Evolutionary conservation across 1,140 invertebrate species (phyloP).

Genomic region (Eupristina koningsbergeri): DNA sequence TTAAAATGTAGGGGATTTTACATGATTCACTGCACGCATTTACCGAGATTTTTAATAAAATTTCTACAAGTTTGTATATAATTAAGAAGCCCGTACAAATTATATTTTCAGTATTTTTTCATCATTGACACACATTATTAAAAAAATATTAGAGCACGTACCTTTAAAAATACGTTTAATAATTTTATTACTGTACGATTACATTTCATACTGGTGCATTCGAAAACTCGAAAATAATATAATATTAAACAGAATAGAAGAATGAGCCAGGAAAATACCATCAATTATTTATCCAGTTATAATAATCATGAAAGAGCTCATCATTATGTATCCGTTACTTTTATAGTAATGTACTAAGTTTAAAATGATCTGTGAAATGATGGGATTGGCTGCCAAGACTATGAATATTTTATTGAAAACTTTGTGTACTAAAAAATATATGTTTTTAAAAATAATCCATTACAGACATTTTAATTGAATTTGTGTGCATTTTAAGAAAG

Average conservation of each 20-base stretch:
- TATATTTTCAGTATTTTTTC: too few species aligned
- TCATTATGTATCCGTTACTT: constrained; percentile 33
- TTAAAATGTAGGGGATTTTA: too few species aligned
- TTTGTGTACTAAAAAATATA: not conserved
- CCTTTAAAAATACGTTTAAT: not conserved
- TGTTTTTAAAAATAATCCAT: too few species aligned
- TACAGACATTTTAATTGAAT: too few species aligned
- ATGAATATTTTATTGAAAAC: not conserved
- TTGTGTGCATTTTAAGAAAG: not conserved
- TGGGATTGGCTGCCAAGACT: not conserved
- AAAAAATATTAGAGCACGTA: not conserved
- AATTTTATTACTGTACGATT: not conserved
- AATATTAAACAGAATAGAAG: constrained; percentile 17
- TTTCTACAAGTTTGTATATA: too few species aligned
- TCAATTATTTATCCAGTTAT: constrained; percentile 48
- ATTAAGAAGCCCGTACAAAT: too few species aligned
- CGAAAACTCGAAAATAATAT: not conserved
- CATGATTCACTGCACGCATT: too few species aligned
- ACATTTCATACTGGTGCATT: not conserved
- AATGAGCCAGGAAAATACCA: constrained; percentile 14
- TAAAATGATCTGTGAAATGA: not conserved
- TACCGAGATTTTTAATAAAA: too few species aligned
- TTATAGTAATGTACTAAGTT: not conserved
- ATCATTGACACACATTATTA: too few species aligned
- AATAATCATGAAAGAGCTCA: constrained; percentile 31